phyloP scores from a whole-genome alignment of 64 coral and sea anemone species.

The Orbicella faveolata region DNA sequence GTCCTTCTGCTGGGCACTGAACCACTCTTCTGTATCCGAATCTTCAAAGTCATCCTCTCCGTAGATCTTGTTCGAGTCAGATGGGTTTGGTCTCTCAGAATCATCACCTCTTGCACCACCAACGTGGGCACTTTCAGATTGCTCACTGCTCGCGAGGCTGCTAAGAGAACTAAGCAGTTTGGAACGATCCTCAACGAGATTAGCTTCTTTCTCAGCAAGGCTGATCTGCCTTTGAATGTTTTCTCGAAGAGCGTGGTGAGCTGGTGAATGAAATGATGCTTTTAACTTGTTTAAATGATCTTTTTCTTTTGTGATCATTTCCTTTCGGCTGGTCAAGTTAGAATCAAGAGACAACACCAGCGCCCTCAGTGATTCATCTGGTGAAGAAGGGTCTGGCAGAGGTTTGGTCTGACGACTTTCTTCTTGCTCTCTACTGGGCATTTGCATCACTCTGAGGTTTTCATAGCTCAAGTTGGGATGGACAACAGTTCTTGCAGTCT shows the following conservation, averaged over 20 bases:
- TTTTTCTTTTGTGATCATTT: not conserved
- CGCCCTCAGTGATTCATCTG: not conserved
- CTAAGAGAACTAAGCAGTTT: not conserved
- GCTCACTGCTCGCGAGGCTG: not conserved
- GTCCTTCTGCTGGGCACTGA: conserved; percentile 68
- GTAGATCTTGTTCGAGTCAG: not conserved
- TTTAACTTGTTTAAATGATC: not conserved
- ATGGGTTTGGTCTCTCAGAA: not conserved
- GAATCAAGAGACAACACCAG: conserved; percentile 13
- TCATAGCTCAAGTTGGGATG: not conserved
- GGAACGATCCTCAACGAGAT: not conserved
- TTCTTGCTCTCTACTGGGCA: not conserved
- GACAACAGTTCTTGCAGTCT: not conserved
- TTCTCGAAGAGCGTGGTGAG: not conserved
- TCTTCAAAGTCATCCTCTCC: conserved; percentile 51
- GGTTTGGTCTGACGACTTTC: not conserved
- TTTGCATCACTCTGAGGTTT: not conserved
- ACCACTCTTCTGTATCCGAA: conserved; percentile 82
- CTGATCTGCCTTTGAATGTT: not conserved
- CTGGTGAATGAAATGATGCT: not conserved
- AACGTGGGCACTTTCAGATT: not conserved
- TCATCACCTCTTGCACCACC: not conserved
- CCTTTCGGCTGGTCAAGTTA: not conserved
- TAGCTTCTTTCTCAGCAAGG: conserved; percentile 1
- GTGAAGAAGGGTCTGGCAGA: not conserved